Percentiles rank a stretch among this genome's conserved stretches.
Evolutionary conservation across 92 coral and sea anemone genomes (phyloP).

Genomic region (Ricordea florida): DNA sequence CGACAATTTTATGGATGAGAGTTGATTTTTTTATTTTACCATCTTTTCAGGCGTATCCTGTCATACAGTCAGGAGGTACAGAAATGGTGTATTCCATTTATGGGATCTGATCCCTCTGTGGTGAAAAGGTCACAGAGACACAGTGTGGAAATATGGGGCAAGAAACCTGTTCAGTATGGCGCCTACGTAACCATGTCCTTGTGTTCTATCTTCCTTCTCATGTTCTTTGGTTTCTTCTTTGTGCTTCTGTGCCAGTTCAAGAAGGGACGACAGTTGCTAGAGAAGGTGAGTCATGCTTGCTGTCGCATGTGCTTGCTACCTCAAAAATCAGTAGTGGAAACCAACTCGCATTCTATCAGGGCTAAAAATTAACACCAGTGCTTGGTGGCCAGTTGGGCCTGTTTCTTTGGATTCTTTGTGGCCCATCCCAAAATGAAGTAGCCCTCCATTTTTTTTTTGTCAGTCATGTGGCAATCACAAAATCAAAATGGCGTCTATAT

Average conservation of each 20-base stretch:
- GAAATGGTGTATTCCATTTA: constrained; percentile 94
- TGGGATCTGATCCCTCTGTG: constrained; percentile 93
- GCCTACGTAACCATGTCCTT: constrained; percentile 77
- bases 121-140: constrained; percentile 91
- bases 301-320: neutral
- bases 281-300: constrained; percentile 59
- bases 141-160: constrained; percentile 56
- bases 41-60: constrained; percentile 50
- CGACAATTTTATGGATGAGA: no score
- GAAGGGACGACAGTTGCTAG: constrained; percentile 77
- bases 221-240: constrained; percentile 88
- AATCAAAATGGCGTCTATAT: no score
- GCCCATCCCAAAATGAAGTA: no score
- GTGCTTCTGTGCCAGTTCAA: constrained; percentile 81
- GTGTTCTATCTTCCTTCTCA: constrained; percentile 57
- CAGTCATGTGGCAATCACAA: no score
- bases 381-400: no score
- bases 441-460: no score
- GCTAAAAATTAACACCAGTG: no score
- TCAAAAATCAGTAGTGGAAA: neutral
- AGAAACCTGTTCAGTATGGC: constrained; percentile 86
- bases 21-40: neutral
- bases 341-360: neutral
- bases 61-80: constrained; percentile 73
- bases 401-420: no score